Conservation (phyloP, 2,797 vertebrate species). For the Ctenosaura bakeri region DNA sequence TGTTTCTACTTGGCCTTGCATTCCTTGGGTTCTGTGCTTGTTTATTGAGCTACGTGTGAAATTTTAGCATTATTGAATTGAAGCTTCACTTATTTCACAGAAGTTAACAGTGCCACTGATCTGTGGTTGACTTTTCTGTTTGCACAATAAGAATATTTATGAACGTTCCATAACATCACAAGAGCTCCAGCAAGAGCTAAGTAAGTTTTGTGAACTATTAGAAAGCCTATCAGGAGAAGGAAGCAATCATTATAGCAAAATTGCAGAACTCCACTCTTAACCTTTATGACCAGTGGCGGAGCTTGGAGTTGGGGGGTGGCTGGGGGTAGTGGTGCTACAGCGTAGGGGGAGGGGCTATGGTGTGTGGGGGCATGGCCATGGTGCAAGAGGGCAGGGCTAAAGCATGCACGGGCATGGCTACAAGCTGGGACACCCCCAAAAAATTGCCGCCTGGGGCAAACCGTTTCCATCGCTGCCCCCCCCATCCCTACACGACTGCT, state of each 20-base stretch:
- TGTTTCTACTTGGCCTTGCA: not conserved
- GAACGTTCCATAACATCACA: constrained; percentile 5
- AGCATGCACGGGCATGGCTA: too few species aligned
- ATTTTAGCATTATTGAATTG: not conserved
- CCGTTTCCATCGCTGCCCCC: too few species aligned
- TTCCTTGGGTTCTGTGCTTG: not conserved
- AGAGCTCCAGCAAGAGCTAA: not conserved
- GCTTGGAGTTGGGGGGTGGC: too few species aligned
- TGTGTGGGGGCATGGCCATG: too few species aligned
- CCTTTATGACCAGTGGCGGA: too few species aligned
- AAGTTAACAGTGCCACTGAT: not conserved
- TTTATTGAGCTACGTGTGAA: not conserved
- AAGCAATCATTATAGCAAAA: not conserved
- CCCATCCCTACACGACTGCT: too few species aligned
- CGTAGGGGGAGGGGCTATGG: too few species aligned
- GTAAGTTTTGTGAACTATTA: not conserved
- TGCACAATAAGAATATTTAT: not conserved
- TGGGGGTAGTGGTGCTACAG: too few species aligned
- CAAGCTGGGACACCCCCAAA: too few species aligned
- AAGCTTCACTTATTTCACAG: not conserved
- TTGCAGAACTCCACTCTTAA: not conserved
- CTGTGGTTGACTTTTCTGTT: not conserved
- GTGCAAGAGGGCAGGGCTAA: too few species aligned
- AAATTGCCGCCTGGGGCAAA: too few species aligned
- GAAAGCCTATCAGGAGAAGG: too few species aligned